phyloP scores from a whole-genome alignment of 1,140 invertebrate genomes.

The Armadillidium nasatum region DNA sequence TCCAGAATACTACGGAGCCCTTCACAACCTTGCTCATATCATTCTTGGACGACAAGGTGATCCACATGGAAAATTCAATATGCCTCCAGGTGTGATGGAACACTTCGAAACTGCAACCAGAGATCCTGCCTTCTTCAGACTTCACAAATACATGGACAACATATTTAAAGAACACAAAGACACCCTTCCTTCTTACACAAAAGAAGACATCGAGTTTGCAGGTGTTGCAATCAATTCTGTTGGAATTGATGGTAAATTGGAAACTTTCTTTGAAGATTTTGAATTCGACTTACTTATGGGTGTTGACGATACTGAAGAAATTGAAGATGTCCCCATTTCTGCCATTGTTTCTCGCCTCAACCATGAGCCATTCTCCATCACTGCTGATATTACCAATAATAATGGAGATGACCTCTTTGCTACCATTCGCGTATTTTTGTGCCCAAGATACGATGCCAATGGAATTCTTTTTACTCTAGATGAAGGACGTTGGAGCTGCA shows the following conservation, averaged over 20 bases:
- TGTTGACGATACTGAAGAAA: constrained; percentile 48
- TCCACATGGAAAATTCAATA: constrained; percentile 44
- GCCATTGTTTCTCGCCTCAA: constrained; percentile 19
- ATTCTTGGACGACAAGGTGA: constrained; percentile 45
- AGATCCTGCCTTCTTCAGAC: constrained; percentile 53
- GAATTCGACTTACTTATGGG: constrained; percentile 63
- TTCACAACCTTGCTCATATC: constrained; percentile 47
- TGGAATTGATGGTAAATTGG: constrained; percentile 58
- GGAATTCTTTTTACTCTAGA: constrained; percentile 53
- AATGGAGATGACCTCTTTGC: not conserved
- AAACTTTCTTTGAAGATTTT: constrained; percentile 66
- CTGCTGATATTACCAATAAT: not conserved
- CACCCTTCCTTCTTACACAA: constrained; percentile 43
- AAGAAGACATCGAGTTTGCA: constrained; percentile 54
- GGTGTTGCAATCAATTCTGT: constrained; percentile 61
- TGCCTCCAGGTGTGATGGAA: constrained; percentile 52
- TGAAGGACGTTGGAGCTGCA: constrained; percentile 58
- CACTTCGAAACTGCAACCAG: constrained; percentile 56
- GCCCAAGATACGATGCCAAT: constrained; percentile 23
- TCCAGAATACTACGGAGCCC: constrained; percentile 45
- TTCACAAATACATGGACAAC: constrained; percentile 58
- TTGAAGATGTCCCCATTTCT: constrained; percentile 4
- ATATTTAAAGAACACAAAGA: constrained; percentile 53
- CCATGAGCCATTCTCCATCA: constrained; percentile 11
- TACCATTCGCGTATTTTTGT: constrained; percentile 20